Conservation (phyloP, 2,888 invertebrate species). For the Drosophila peninsularis region DNA sequence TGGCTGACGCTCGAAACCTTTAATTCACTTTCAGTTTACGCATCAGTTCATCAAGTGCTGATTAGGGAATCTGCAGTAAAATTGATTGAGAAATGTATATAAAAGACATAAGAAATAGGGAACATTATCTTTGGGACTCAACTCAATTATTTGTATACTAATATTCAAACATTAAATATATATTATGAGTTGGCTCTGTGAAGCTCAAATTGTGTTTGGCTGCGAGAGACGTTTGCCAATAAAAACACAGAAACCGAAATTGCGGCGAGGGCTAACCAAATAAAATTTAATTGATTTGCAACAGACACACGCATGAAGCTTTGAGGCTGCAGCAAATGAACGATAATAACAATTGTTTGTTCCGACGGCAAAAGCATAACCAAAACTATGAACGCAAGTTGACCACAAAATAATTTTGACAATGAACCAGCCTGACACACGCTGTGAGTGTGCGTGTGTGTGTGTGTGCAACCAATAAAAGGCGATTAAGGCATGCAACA, state of each 20-base stretch:
- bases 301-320: background rate
- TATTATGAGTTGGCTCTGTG: background rate
- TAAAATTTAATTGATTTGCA: constrained; percentile 40
- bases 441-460: background rate
- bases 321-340: constrained; percentile 26
- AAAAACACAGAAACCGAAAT: constrained; percentile 9
- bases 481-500: constrained; percentile 60
- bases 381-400: constrained; percentile 76
- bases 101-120: no score
- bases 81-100: background rate
- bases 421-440: constrained; percentile 68
- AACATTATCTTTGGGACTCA: no score
- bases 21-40: constrained; percentile 30
- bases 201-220: constrained; percentile 2
- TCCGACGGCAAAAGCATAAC: constrained; percentile 47
- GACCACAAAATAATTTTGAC: constrained; percentile 80
- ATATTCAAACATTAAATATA: background rate
- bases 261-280: constrained; percentile 42
- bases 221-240: constrained; percentile 6
- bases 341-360: constrained; percentile 11
- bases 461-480: constrained; percentile 45
- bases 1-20: constrained; percentile 29
- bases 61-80: background rate
- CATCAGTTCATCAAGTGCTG: constrained; percentile 21
- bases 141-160: no score